Percentiles rank a stretch among this genome's conserved stretches.
phyloP scores from a whole-genome alignment of 1,140 invertebrate genomes.

The Alviniconcha marisindica region DNA sequence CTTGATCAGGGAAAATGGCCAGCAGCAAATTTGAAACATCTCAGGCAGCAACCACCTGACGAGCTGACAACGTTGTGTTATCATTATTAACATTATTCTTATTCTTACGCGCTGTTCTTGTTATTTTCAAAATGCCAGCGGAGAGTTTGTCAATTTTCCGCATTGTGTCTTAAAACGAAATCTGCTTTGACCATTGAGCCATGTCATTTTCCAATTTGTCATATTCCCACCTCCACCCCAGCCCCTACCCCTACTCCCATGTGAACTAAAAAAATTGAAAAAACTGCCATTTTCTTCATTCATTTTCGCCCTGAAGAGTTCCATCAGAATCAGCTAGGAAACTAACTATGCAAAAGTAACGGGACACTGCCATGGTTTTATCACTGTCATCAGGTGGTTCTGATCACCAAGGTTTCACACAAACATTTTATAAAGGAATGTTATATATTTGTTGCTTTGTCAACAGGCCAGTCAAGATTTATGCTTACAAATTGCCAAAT shows the following conservation, averaged over 20 bases:
- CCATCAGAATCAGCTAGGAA: not conserved
- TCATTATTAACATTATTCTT: not conserved
- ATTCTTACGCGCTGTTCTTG: too few relatives aligned
- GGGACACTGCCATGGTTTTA: not conserved
- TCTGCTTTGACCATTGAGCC: too few relatives aligned
- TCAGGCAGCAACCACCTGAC: constrained; percentile 17
- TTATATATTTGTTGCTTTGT: not conserved
- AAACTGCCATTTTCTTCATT: too few relatives aligned
- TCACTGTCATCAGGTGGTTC: not conserved
- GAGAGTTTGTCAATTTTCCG: too few relatives aligned
- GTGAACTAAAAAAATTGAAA: too few relatives aligned
- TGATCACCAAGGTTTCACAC: not conserved
- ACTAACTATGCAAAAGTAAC: not conserved
- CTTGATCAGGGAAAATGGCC: not conserved
- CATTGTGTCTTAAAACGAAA: too few relatives aligned
- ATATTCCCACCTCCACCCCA: too few relatives aligned
- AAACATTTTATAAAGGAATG: not conserved
- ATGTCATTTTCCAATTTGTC: too few relatives aligned
- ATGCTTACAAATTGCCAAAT: constrained; percentile 27
- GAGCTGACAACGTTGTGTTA: constrained; percentile 8
- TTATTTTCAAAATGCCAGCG: too few relatives aligned
- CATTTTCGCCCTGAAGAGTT: too few relatives aligned
- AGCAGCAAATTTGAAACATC: not conserved
- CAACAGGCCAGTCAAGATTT: constrained; percentile 14
- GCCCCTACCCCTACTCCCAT: too few relatives aligned